Percentiles rank a stretch among this genome's conserved stretches.
Conservation (phyloP, 2,797 vertebrate species). For the Somateria mollissima region DNA sequence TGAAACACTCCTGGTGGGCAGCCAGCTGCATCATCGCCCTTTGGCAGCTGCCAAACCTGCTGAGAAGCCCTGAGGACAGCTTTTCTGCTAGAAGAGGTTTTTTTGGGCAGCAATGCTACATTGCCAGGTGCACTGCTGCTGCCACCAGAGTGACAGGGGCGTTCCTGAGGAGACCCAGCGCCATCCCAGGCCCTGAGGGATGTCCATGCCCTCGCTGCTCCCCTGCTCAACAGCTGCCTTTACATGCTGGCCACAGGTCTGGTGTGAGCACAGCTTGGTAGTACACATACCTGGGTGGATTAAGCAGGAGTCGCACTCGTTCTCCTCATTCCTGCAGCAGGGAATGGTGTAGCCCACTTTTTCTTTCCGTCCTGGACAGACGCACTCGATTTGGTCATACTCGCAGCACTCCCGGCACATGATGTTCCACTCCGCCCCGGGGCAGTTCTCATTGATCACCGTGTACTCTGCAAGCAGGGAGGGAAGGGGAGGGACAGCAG, state of each 20-base stretch:
- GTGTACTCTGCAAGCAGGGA: slow-evolving; percentile 87
- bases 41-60: background rate
- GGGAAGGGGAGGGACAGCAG: background rate
- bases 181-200: background rate
- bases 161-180: background rate
- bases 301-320: slow-evolving; percentile 96
- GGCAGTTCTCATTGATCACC: slow-evolving; percentile 90
- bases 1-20: background rate
- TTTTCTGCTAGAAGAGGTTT: background rate
- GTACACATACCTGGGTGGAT: slow-evolving; percentile 90
- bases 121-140: background rate
- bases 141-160: background rate
- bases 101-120: background rate
- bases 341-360: slow-evolving; percentile 95
- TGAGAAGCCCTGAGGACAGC: background rate
- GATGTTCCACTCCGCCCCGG: slow-evolving; percentile 94
- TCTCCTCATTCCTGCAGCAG: slow-evolving; percentile 94
- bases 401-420: slow-evolving; percentile 98
- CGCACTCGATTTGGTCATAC: slow-evolving; percentile 91
- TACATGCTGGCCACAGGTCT: background rate
- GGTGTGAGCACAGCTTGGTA: background rate
- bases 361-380: slow-evolving; percentile 90
- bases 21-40: background rate
- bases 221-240: background rate
- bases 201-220: background rate